phyloP scores from a whole-genome alignment of 2,797 vertebrate species.

The Acipenser transmontanus region DNA sequence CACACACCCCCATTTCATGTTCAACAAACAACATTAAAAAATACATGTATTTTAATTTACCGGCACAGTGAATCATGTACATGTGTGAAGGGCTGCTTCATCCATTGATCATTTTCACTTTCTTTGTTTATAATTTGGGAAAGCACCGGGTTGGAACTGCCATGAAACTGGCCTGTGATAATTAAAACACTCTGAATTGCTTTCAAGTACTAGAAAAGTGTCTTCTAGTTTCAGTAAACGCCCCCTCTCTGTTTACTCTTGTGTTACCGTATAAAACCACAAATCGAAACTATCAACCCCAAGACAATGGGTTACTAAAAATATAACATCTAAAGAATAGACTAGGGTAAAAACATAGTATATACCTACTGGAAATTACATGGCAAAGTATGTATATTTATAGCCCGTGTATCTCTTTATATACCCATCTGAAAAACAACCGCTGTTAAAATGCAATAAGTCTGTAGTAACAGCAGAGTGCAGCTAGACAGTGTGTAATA shows the following conservation, averaged over 20 bases:
- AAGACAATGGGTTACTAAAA: conserved; percentile 10
- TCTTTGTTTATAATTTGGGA: conserved; percentile 47
- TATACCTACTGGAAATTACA: conserved; percentile 14
- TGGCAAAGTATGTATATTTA: not conserved
- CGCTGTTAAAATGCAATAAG: too few relatives aligned
- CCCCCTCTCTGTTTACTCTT: conserved; percentile 19
- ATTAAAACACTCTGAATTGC: not conserved
- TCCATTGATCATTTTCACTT: conserved; percentile 28
- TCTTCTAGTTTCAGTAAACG: conserved; percentile 50
- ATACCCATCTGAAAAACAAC: too few relatives aligned
- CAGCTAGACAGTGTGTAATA: too few relatives aligned
- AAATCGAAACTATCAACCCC: conserved; percentile 25
- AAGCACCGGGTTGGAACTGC: conserved; percentile 45
- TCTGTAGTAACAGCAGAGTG: too few relatives aligned
- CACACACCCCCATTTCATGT: too few relatives aligned
- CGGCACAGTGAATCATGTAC: not conserved
- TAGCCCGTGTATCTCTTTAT: not conserved
- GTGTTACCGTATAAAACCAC: conserved; percentile 32
- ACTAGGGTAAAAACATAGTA: conserved; percentile 3
- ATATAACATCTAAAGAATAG: conserved; percentile 10
- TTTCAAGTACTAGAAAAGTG: conserved; percentile 23
- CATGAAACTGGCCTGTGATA: conserved; percentile 18
- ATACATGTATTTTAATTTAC: not conserved
- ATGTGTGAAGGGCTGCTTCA: not conserved
- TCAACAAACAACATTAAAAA: too few relatives aligned